Percentiles rank a stretch among this genome's conserved stretches.
Conservation (phyloP, 2,113 vertebrate species). For the Austrofundulus limnaeus region DNA sequence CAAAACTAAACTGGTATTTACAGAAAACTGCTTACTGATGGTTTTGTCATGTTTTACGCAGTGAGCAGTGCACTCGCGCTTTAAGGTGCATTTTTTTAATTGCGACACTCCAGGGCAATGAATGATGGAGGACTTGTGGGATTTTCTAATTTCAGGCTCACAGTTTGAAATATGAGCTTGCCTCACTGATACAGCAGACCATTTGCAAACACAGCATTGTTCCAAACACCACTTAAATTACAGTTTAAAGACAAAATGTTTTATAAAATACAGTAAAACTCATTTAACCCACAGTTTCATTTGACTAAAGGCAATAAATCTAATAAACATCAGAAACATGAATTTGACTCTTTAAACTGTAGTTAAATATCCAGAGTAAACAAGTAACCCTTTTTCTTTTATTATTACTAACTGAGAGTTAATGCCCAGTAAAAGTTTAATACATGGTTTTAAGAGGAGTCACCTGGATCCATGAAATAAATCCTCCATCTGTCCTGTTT, state of each 20-base stretch:
- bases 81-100: conserved; percentile 22
- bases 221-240: neutral
- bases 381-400: neutral
- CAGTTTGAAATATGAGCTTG: conserved; percentile 17
- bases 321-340: neutral
- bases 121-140: conserved; percentile 8
- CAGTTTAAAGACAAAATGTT: conserved; percentile 2
- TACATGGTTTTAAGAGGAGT: neutral
- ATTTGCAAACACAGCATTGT: neutral
- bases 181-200: conserved; percentile 3
- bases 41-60: neutral
- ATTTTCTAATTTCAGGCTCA: conserved; percentile 21
- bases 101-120: neutral
- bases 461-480: neutral
- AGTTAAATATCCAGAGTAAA: neutral
- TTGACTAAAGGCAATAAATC: neutral
- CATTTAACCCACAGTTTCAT: neutral
- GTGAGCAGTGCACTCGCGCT: conserved; percentile 2
- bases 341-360: neutral
- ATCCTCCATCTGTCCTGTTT: neutral
- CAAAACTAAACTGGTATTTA: neutral
- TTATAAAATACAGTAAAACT: neutral
- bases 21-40: neutral
- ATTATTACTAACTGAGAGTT: neutral
- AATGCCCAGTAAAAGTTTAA: neutral